phyloP scores from a whole-genome alignment of 2,888 invertebrate genomes.

The Drosophila flavopinicola region DNA sequence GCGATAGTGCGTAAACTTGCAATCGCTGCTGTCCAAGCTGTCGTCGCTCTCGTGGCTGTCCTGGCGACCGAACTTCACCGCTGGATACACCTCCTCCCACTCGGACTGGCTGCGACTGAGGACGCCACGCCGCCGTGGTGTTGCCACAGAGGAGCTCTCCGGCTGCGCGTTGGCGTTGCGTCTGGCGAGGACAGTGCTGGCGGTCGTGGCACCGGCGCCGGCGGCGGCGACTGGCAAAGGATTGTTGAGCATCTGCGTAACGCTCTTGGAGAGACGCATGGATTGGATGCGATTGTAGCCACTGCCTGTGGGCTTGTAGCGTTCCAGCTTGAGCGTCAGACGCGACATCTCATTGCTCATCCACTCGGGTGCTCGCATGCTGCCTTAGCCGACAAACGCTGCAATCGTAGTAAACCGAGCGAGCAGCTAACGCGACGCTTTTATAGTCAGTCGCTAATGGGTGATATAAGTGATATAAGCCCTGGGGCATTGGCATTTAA shows the following conservation, averaged over 20 bases:
- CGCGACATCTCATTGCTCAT: conserved; percentile 81
- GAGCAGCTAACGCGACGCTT: conserved; percentile 35
- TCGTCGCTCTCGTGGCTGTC: conserved; percentile 50
- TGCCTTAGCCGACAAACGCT: conserved; percentile 14
- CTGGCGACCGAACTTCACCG: conserved; percentile 62
- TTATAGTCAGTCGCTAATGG: conserved; percentile 50
- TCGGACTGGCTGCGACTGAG: conserved; percentile 73
- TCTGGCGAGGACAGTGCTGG: conserved; percentile 4
- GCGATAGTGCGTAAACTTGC: conserved; percentile 77
- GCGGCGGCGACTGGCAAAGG: conserved; percentile 61
- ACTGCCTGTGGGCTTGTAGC: conserved; percentile 80
- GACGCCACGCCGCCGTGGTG: conserved; percentile 66
- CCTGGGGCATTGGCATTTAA: conserved; percentile 32
- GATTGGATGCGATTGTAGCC: conserved; percentile 83
- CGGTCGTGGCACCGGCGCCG: neutral
- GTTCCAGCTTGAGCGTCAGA: conserved; percentile 76
- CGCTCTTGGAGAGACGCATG: conserved; percentile 81
- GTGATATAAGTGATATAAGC: conserved; percentile 59
- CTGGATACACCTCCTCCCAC: conserved; percentile 81
- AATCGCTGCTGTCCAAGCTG: conserved; percentile 53
- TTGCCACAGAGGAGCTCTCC: conserved; percentile 43
- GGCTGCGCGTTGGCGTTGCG: conserved; percentile 6
- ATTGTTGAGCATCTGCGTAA: conserved; percentile 83
- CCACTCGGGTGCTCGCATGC: conserved; percentile 81
- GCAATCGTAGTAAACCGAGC: conserved; percentile 55